Evolutionary conservation across 1,140 invertebrate genomes (phyloP).

Genomic region (Papilio polyxenes): DNA sequence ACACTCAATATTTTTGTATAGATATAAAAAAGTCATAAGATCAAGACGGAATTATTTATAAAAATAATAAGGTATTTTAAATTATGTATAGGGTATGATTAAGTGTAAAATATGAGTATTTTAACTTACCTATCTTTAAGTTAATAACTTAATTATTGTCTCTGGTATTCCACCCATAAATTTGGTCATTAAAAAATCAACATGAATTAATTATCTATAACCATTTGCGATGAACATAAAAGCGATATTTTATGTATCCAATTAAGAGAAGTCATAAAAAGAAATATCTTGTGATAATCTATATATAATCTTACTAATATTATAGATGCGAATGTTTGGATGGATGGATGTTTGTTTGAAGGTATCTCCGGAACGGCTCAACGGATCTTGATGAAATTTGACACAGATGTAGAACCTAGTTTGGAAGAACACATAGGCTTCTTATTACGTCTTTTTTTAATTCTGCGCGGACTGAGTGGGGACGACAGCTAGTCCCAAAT

Average conservation of each 20-base stretch:
- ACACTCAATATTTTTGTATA: not conserved
- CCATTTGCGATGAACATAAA: not conserved
- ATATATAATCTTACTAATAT: constrained; percentile 13
- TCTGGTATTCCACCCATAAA: not conserved
- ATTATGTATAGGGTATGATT: no score
- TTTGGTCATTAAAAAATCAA: not conserved
- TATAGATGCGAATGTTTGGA: no score
- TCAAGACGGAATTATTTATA: not conserved
- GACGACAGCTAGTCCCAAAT: no score
- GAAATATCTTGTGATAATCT: constrained; percentile 4
- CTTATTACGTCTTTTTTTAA: no score
- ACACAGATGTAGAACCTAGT: no score
- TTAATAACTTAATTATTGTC: not conserved
- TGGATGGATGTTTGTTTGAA: no score
- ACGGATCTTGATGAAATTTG: no score
- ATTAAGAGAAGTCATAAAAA: constrained; percentile 33
- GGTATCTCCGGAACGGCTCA: no score
- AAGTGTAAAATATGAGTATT: not conserved
- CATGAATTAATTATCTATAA: constrained; percentile 6
- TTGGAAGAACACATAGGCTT: no score
- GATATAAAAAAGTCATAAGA: not conserved
- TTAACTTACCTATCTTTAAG: not conserved
- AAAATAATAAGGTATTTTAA: not conserved
- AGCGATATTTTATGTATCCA: constrained; percentile 16
- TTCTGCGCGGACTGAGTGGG: no score